Conservation (phyloP, 2,888 invertebrate species). For the Noctua janthe region DNA sequence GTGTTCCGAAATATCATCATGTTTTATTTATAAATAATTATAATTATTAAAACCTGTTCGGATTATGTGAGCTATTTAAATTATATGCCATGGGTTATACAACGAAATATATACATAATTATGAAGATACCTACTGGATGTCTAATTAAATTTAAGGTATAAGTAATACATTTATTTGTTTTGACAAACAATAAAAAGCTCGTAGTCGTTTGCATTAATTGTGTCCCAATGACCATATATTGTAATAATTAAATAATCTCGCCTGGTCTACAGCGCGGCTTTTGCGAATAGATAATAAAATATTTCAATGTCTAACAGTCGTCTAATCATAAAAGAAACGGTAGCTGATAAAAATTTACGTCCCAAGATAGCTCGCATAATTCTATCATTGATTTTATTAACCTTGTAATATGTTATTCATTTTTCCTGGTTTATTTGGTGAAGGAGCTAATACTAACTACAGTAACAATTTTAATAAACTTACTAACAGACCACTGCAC, state of each 20-base stretch:
- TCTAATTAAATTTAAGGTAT: neutral
- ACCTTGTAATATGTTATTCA: conserved; percentile 3
- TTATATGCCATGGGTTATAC: neutral
- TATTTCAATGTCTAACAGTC: neutral
- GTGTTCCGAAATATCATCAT: conserved; percentile 21
- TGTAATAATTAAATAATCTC: neutral
- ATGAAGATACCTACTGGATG: neutral
- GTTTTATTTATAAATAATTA: conserved; percentile 12
- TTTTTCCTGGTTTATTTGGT: conserved; percentile 45
- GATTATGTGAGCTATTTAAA: conserved; percentile 49
- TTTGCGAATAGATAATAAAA: neutral
- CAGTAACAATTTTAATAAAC: conserved; percentile 74
- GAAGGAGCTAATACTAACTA: conserved; percentile 59
- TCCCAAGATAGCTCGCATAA: conserved; percentile 46
- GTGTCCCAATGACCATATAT: neutral
- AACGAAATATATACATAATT: neutral
- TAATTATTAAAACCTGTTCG: conserved; percentile 14
- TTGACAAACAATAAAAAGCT: neutral
- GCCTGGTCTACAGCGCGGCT: neutral
- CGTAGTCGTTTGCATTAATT: neutral
- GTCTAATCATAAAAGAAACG: neutral
- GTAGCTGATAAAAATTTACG: neutral
- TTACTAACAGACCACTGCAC: conserved; percentile 90
- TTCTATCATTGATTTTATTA: conserved; percentile 11
- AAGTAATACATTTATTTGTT: neutral